Percentiles rank a stretch among this genome's conserved stretches.
Evolutionary conservation across 2,888 invertebrate species (phyloP).

Genomic region (Synanthedon tipuliformis): DNA sequence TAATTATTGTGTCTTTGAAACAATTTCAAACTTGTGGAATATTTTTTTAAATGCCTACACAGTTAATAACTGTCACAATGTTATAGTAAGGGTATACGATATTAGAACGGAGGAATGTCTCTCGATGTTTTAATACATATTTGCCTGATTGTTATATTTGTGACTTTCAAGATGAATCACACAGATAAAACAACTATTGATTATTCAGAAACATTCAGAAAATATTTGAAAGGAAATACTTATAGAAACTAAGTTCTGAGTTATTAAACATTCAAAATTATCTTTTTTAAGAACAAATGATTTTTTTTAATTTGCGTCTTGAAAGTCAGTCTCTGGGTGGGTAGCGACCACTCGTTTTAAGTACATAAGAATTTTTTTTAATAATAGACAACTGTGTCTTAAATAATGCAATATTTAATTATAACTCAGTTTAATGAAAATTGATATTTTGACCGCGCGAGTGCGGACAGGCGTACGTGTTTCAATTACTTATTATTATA

Average conservation of each 20-base stretch:
- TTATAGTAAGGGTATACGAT: neutral
- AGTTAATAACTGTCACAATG: neutral
- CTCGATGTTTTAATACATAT: slow-evolving; percentile 7
- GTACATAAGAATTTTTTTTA: no score
- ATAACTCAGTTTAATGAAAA: no score
- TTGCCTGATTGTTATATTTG: slow-evolving; percentile 4
- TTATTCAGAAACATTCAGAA: neutral
- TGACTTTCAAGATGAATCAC: slow-evolving; percentile 3
- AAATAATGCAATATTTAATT: no score
- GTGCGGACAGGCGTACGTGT: no score
- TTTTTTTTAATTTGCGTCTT: neutral
- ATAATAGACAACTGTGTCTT: no score
- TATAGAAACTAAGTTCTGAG: no score
- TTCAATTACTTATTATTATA: no score
- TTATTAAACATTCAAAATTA: no score
- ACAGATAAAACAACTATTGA: neutral
- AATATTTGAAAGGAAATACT: no score
- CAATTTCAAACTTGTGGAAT: neutral
- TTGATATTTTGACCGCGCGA: no score
- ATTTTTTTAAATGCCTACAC: neutral
- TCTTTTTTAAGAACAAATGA: no score
- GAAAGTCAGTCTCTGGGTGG: neutral
- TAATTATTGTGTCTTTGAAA: neutral
- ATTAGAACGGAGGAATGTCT: slow-evolving; percentile 4
- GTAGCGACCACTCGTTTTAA: neutral